A percentile compares a stretch with the other conserved stretches of the same genome.
phyloP scores from a whole-genome alignment of 2,797 vertebrate genomes.

The Numenius phaeopus region DNA sequence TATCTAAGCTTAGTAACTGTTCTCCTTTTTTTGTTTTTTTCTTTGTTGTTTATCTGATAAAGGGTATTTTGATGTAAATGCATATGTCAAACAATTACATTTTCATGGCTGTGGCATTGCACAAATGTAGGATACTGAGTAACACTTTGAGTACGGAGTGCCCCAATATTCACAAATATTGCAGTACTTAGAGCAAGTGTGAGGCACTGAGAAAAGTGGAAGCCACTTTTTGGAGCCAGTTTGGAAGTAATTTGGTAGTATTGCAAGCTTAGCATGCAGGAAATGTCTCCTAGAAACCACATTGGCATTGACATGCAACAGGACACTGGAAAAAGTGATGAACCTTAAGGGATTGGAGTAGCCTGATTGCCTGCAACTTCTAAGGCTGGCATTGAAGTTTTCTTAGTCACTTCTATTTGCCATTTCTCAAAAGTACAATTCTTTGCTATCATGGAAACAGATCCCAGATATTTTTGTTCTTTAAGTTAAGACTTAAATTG shows the following conservation, averaged over 20 bases:
- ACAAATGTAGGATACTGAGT: neutral
- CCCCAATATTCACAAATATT: neutral
- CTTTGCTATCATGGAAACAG: neutral
- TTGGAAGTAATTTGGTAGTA: neutral
- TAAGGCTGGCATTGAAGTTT: neutral
- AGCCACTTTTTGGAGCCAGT: neutral
- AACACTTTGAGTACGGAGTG: neutral
- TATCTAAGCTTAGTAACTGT: neutral
- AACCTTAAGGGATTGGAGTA: neutral
- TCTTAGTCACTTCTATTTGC: neutral
- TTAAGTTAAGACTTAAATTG: neutral
- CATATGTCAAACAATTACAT: neutral
- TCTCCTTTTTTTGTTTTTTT: neutral
- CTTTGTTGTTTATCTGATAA: neutral
- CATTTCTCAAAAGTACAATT: neutral
- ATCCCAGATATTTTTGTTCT: neutral
- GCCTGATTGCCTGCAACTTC: neutral
- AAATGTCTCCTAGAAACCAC: neutral
- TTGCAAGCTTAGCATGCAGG: neutral
- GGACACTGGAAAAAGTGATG: neutral
- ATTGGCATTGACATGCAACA: neutral
- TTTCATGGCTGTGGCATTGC: neutral
- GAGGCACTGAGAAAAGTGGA: neutral
- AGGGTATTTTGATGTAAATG: neutral
- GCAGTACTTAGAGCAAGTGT: neutral